Evolutionary conservation across 2,888 invertebrate genomes (phyloP).

Genomic region (Amblyjoppa proteus): DNA sequence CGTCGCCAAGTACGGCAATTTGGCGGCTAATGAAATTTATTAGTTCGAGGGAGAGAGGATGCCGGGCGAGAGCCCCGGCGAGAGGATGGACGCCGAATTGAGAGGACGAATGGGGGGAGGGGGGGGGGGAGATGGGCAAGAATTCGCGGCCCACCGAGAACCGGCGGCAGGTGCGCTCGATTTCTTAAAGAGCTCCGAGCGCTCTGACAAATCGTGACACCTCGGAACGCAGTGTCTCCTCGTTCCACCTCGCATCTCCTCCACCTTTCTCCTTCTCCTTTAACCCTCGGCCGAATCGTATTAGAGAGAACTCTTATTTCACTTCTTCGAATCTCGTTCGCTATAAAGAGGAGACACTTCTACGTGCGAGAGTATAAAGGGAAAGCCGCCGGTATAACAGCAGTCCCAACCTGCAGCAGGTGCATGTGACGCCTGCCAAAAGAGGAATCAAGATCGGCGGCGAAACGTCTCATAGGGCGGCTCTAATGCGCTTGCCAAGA

Average conservation of each 20-base stretch:
- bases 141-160: slow-evolving; percentile 44
- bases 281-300: slow-evolving; percentile 47
- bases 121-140: slow-evolving; percentile 6
- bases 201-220: slow-evolving; percentile 77
- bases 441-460: slow-evolving; percentile 49
- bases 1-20: slow-evolving; percentile 67
- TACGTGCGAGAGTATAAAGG: slow-evolving; percentile 33
- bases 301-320: slow-evolving; percentile 54
- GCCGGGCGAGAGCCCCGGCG: slow-evolving; percentile 1
- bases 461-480: slow-evolving; percentile 56
- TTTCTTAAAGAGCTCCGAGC: slow-evolving; percentile 46
- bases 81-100: slow-evolving; percentile 13
- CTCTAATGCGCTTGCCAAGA: slow-evolving; percentile 49
- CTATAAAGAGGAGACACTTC: slow-evolving; percentile 23
- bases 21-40: slow-evolving; percentile 74
- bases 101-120: slow-evolving; percentile 31
- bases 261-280: not conserved
- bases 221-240: slow-evolving; percentile 65
- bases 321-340: slow-evolving; percentile 45
- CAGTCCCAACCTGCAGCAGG: slow-evolving; percentile 52
- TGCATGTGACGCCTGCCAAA: slow-evolving; percentile 65
- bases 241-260: slow-evolving; percentile 31
- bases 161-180: slow-evolving; percentile 58
- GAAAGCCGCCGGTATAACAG: slow-evolving; percentile 55
- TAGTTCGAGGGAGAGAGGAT: slow-evolving; percentile 62